A percentile compares a stretch with the other conserved stretches of the same genome.
phyloP scores from a whole-genome alignment of 2,888 invertebrate species.

The Synanthedon myopaeformis region DNA sequence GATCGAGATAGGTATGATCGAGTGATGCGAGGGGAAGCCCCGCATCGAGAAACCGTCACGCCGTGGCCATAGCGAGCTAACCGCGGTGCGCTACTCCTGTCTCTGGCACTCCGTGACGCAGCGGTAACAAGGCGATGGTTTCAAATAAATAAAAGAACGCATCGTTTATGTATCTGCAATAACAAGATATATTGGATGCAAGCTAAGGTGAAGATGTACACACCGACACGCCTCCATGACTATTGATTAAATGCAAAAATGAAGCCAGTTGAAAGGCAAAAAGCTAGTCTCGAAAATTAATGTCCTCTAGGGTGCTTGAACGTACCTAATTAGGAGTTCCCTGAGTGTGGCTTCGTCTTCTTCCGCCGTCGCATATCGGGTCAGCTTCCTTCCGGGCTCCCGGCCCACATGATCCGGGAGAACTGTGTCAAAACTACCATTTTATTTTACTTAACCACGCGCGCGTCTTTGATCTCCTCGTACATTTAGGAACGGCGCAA shows the following conservation, averaged over 20 bases:
- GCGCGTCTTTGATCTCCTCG: neutral
- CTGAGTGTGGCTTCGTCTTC: conserved; percentile 95
- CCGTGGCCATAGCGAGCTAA: conserved; percentile 55
- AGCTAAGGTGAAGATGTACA: conserved; percentile 43
- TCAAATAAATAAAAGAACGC: conserved; percentile 16
- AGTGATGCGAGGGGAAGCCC: neutral
- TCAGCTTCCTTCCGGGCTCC: conserved; percentile 73
- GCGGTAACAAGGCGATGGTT: conserved; percentile 13
- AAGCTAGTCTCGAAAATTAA: conserved; percentile 27
- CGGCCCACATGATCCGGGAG: conserved; percentile 68
- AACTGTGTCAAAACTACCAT: conserved; percentile 62
- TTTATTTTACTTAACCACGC: conserved; percentile 13
- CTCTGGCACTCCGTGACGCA: conserved; percentile 38
- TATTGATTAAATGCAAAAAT: conserved; percentile 20
- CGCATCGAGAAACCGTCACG: conserved; percentile 4
- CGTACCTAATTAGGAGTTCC: conserved; percentile 94
- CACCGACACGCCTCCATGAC: conserved; percentile 16
- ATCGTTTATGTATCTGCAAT: conserved; percentile 55
- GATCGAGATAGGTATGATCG: too few species aligned
- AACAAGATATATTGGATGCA: conserved; percentile 59
- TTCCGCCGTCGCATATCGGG: conserved; percentile 86
- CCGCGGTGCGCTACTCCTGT: conserved; percentile 40
- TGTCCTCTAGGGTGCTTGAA: conserved; percentile 35
- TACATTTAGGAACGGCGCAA: neutral
- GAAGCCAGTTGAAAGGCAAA: conserved; percentile 56